Conservation (phyloP, 1,140 invertebrate genomes). For the Platorchestia sp. region DNA sequence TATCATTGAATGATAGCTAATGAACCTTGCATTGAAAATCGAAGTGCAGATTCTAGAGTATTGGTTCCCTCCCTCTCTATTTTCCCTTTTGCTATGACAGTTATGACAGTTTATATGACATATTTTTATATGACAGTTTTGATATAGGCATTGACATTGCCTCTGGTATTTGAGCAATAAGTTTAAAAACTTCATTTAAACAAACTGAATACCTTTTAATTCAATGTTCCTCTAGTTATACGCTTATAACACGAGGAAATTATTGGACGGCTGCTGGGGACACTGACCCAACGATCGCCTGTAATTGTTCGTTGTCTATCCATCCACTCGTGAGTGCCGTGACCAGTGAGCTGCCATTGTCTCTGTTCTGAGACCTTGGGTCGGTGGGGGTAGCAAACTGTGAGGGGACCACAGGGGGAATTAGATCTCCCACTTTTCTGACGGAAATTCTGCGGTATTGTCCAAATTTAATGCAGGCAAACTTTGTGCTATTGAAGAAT, state of each 20-base stretch:
- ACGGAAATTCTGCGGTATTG: not conserved
- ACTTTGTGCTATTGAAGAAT: not conserved
- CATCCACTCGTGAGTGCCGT: not conserved
- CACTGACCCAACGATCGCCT: not conserved
- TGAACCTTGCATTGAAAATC: not conserved
- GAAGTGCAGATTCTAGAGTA: not conserved
- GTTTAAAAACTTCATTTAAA: too few species aligned
- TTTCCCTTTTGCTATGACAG: not conserved
- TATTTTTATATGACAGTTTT: too few species aligned
- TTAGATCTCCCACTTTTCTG: too few species aligned
- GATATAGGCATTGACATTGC: too few species aligned
- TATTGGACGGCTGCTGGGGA: not conserved
- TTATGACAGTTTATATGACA: not conserved
- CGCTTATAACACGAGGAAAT: not conserved
- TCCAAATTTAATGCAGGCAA: not conserved
- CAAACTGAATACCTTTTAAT: not conserved
- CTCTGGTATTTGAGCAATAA: too few species aligned
- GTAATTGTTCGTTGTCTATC: not conserved
- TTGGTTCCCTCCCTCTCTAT: not conserved
- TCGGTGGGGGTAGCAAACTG: not conserved
- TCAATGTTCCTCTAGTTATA: not conserved
- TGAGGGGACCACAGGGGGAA: not conserved
- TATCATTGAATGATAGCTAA: too few species aligned
- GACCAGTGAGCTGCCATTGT: not conserved
- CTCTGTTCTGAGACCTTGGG: not conserved